Base-by-base conservation (phyloP, 2,888 invertebrate genomes). In the Mesopsocus fuscifrons region DNA sequence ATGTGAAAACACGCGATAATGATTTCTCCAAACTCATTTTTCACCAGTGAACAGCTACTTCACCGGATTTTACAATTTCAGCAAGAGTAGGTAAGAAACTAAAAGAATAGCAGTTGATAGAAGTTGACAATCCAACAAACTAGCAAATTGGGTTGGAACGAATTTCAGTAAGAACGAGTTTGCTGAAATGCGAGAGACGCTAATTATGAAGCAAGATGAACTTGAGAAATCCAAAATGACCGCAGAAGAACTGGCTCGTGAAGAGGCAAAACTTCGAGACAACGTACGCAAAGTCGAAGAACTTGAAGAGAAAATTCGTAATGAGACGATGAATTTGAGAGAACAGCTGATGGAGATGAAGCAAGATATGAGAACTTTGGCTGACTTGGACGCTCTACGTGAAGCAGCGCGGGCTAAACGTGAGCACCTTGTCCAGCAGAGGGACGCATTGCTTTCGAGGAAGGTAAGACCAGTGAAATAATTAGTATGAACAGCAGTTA, bases 271-370 rank as follows among this genome's bases (percentile, higher is more conserved):
- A 31, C 52, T 68, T 22, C 59, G 61, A 44, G 53, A 60, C 33
- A 61, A 61, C 45, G 53, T 64, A 8, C 54, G 57, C 18, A 66
- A 64, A 55, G 65, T 78, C 22, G 69, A 74, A 51, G 72, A 76
- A 38, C 58, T 81, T 46, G 77, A 79, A 43, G 69, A 72, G 42
- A 79, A 77, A 57, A 72, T 78, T 16, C 65, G 61, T 45, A 66
- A 66, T 15, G 71, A 71, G 52, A 53, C 68, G 47, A 58, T 57
- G 15, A 55, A 59, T 26, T 52, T 70, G 41, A 59, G 61, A 45
- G 59, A 62, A 16, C 65, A 64, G 48, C 64, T 67, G 43, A 55
- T 54, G 6, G 57, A 54, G 3, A 75, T 76, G 72, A 65, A 71
- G 49, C 66, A 66, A 40, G 79, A 81, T 52, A 63, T 80, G 20